These are phyloP conservation scores for Platypus cylindrus DNA, from an alignment of 2,888 invertebrate species.

Conservation along the genomic window DNA sequence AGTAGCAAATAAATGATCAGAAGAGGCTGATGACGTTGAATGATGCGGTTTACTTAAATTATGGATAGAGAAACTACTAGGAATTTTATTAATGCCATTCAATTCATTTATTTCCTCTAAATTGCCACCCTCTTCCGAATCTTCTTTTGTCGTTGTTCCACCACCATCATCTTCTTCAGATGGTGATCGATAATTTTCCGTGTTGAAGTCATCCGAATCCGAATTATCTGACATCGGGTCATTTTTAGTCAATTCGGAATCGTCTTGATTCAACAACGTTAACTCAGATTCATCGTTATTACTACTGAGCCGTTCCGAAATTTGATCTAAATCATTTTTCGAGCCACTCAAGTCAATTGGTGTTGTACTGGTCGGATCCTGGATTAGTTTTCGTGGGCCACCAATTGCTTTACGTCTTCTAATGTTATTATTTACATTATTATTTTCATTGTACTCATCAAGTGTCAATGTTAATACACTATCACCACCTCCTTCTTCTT, in stretches of 20 bases:
- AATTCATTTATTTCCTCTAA: too few relatives aligned
- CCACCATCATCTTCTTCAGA: conserved; percentile 36
- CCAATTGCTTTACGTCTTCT: conserved; percentile 27
- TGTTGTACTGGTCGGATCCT: conserved; percentile 23
- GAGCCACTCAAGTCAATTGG: conserved; percentile 32
- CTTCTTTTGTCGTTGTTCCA: conserved; percentile 21
- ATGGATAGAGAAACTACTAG: conserved; percentile 33
- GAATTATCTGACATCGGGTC: conserved; percentile 29
- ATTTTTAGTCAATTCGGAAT: conserved; percentile 10
- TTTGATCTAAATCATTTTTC: conserved; percentile 23
- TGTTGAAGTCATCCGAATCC: conserved; percentile 26
- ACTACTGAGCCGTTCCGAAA: conserved; percentile 22
- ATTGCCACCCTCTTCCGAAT: conserved; percentile 28
- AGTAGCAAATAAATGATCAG: conserved; percentile 25
- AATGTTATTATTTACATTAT: conserved; percentile 29
- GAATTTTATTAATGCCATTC: conserved; percentile 28
- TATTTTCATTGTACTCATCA: conserved; percentile 26
- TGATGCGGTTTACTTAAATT: conserved; percentile 34
- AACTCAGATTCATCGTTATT: conserved; percentile 13
- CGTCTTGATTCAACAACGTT: conserved; percentile 9
- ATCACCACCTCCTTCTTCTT: too few relatives aligned
- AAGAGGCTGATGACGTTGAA: too few relatives aligned
- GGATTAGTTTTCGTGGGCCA: conserved; percentile 23
- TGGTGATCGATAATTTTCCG: conserved; percentile 24
- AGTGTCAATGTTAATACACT: conserved; percentile 20